Conservation (phyloP, 2,797 vertebrate genomes). For the Erpetoichthys calabaricus region DNA sequence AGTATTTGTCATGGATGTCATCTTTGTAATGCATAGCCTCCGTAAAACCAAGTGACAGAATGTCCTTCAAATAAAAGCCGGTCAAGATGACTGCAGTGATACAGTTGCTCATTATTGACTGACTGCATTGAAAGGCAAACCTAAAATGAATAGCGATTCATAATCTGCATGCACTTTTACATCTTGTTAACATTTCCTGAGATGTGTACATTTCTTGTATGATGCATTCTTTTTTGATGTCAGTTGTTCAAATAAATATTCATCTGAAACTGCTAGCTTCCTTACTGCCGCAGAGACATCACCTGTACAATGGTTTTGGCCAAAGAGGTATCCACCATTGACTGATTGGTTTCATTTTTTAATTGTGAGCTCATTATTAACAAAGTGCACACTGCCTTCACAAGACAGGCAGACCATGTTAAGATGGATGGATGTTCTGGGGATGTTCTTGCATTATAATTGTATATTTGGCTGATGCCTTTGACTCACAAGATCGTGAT, state of each 20-base stretch:
- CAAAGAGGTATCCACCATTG: too few relatives aligned
- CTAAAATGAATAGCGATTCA: constrained; percentile 26
- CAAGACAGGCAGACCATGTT: too few relatives aligned
- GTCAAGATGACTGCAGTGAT: constrained; percentile 51
- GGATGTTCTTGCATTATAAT: too few relatives aligned
- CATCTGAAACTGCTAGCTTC: constrained; percentile 18
- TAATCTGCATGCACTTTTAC: constrained; percentile 85
- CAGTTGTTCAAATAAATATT: constrained; percentile 72
- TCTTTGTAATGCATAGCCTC: constrained; percentile 49
- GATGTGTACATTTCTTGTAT: constrained; percentile 76
- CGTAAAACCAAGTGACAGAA: constrained; percentile 67
- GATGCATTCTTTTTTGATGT: constrained; percentile 74
- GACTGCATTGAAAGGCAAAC: constrained; percentile 49
- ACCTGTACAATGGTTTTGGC: too few relatives aligned
- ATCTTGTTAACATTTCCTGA: constrained; percentile 60
- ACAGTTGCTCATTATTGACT: constrained; percentile 52
- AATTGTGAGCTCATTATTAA: too few relatives aligned
- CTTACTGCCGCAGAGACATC: neutral
- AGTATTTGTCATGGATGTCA: constrained; percentile 67
- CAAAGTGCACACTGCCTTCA: too few relatives aligned
- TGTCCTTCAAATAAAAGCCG: constrained; percentile 46
- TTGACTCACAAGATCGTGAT: too few relatives aligned
- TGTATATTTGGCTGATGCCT: too few relatives aligned
- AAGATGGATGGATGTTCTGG: too few relatives aligned
- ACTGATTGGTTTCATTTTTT: too few relatives aligned